These are phyloP conservation scores for Mnemiopsis leidyi DNA, from an alignment of 37 sponge, comb jelly and placozoan species.

Conservation along the genomic window DNA sequence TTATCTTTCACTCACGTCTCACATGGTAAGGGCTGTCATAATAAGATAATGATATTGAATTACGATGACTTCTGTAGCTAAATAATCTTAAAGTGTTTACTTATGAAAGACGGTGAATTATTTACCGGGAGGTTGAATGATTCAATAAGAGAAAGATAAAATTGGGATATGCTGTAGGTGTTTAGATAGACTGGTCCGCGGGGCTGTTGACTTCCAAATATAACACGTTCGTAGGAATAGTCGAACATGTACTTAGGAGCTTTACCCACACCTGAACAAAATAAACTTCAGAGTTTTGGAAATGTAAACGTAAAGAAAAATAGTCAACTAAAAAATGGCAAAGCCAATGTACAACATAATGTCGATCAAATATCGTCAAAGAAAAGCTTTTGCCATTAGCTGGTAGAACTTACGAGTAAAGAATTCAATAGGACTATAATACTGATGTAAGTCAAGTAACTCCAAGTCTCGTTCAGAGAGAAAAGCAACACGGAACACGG, in stretches of 20 bases:
- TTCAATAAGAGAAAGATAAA: background rate
- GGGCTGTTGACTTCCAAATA: slow-evolving; percentile 44
- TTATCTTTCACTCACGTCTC: no score
- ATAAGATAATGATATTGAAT: no score
- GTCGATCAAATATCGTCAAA: no score
- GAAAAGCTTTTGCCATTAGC: no score
- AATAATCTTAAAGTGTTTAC: no score
- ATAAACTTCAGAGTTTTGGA: no score
- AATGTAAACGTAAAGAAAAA: no score
- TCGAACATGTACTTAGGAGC: slow-evolving; percentile 40
- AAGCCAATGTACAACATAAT: no score
- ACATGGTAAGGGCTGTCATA: no score
- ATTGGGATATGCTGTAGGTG: background rate
- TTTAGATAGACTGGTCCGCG: slow-evolving; percentile 20
- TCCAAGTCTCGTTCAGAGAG: slow-evolving; percentile 3
- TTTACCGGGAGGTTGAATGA: background rate
- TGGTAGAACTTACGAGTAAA: slow-evolving; percentile 11
- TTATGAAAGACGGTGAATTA: no score
- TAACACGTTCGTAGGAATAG: slow-evolving; percentile 8
- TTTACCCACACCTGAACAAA: slow-evolving; percentile 9
- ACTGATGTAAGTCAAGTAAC: slow-evolving; percentile 14
- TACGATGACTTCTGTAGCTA: no score
- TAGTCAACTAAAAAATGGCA: no score
- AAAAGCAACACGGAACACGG: slow-evolving; percentile 21
- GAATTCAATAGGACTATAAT: background rate